Conservation (phyloP, 2,888 invertebrate genomes). For the Morinoia aosen region DNA sequence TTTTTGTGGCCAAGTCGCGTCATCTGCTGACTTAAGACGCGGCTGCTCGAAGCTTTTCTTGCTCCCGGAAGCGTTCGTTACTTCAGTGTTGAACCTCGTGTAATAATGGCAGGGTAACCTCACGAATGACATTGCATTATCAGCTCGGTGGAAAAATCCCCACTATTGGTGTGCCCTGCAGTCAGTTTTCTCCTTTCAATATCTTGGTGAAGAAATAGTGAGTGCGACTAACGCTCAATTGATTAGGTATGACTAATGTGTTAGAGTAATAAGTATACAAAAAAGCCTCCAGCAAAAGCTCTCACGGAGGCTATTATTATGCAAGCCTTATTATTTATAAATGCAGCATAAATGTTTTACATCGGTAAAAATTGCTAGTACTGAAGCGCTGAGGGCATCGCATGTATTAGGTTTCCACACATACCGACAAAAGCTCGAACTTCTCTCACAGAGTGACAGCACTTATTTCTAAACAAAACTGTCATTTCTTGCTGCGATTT, state of each 20-base stretch:
- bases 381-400: background rate
- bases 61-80: background rate
- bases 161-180: background rate
- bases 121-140: background rate
- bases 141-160: background rate
- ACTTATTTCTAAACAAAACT: background rate
- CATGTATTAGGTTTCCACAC: background rate
- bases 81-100: background rate
- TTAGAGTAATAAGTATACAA: background rate
- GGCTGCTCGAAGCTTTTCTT: background rate
- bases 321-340: background rate
- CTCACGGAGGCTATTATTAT: background rate
- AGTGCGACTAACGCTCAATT: background rate
- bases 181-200: background rate
- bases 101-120: background rate
- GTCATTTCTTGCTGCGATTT: background rate
- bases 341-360: background rate
- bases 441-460: background rate
- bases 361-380: background rate
- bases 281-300: background rate
- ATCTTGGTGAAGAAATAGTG: background rate
- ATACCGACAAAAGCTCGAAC: background rate
- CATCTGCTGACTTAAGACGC: background rate
- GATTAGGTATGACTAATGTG: background rate
- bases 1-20: background rate